Percentiles rank a stretch among this genome's conserved stretches.
Evolutionary conservation across 2,797 vertebrate species (phyloP).

Genomic region (Paguma larvata): DNA sequence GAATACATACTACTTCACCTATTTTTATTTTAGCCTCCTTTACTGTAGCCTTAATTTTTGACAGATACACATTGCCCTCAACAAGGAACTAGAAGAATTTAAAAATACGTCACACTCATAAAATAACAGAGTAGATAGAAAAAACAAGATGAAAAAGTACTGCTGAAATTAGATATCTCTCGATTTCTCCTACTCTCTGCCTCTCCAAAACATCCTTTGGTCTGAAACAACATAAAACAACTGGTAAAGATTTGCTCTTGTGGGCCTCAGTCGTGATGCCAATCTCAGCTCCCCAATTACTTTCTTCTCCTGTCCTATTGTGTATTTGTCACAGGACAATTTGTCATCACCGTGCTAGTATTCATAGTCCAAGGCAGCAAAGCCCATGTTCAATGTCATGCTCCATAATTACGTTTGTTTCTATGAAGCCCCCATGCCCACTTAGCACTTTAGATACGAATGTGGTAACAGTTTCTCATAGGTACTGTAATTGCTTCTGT

Average conservation of each 20-base stretch:
- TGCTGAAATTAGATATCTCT: neutral
- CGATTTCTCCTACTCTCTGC: neutral
- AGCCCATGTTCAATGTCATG: constrained; percentile 57
- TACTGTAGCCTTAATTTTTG: constrained; percentile 30
- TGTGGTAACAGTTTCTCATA: constrained; percentile 67
- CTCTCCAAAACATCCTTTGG: neutral
- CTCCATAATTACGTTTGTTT: constrained; percentile 77
- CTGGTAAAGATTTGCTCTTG: neutral
- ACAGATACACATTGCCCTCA: neutral
- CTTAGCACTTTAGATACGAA: constrained; percentile 75
- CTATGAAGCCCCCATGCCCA: constrained; percentile 54
- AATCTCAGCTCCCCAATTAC: neutral
- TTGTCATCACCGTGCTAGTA: neutral
- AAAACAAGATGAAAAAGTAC: neutral
- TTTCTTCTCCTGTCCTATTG: neutral
- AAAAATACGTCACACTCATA: neutral
- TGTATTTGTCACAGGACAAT: neutral
- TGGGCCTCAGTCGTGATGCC: neutral
- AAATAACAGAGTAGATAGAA: neutral
- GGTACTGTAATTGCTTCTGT: constrained; percentile 82
- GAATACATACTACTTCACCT: neutral
- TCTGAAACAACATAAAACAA: neutral
- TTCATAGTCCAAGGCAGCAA: constrained; percentile 46
- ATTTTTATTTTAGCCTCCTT: neutral
- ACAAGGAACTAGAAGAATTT: neutral